A percentile compares a stretch with the other conserved stretches of the same genome.
These are phyloP conservation scores for Periphyllus acericola DNA, from an alignment of 2,888 invertebrate genomes.

Conservation along the genomic window DNA sequence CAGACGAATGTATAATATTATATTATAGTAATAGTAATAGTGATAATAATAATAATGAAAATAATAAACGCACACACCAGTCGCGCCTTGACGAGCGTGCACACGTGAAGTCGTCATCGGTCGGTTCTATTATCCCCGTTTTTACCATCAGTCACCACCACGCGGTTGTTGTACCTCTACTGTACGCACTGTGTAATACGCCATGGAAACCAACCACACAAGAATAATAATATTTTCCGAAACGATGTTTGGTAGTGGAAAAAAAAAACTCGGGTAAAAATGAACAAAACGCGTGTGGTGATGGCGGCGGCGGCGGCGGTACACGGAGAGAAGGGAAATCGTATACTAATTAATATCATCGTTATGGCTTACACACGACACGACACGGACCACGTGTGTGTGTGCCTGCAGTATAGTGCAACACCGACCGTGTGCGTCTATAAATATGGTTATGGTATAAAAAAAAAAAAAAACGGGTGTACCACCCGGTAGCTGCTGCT, in stretches of 20 bases:
- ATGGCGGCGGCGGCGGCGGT: background rate
- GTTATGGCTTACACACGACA: background rate
- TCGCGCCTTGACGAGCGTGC: background rate
- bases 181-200: no score
- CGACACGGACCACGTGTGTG: background rate
- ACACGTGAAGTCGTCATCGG: background rate
- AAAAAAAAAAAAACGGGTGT: conserved; percentile 32
- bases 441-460: conserved; percentile 45
- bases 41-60: conserved; percentile 19
- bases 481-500: conserved; percentile 52
- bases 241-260: background rate
- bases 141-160: background rate
- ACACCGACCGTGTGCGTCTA: conserved; percentile 29
- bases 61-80: background rate
- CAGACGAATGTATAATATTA: conserved; percentile 4
- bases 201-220: background rate
- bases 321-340: background rate
- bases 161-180: background rate
- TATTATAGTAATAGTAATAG: background rate
- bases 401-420: background rate
- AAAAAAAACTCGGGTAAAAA: background rate
- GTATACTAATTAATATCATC: background rate
- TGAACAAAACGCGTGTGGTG: background rate
- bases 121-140: background rate
- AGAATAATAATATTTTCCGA: background rate